Conservation (phyloP, 2,113 vertebrate genomes). For the Tautogolabrus adspersus region DNA sequence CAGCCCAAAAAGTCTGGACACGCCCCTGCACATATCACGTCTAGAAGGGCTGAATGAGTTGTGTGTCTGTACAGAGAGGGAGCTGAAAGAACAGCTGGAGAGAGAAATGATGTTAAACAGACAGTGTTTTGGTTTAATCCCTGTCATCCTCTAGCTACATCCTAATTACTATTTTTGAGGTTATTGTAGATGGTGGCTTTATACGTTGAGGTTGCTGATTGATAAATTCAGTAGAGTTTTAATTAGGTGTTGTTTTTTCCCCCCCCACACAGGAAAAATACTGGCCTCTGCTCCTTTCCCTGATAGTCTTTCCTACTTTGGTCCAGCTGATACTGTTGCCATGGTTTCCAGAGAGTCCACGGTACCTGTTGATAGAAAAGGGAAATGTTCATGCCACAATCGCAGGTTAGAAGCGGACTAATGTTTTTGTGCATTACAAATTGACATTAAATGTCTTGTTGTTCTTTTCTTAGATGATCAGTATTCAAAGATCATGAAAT, state of each 20-base stretch:
- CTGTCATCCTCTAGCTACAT: not conserved
- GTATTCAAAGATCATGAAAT: not conserved
- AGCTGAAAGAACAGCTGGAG: no score
- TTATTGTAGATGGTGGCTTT: not conserved
- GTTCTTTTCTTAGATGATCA: not conserved
- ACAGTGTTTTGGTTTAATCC: no score
- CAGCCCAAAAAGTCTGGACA: no score
- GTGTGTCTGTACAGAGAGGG: no score
- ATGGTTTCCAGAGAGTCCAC: conserved; percentile 93
- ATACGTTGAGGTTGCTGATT: not conserved
- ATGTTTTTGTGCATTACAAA: not conserved
- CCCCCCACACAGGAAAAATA: conserved; percentile 83
- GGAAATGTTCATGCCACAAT: conserved; percentile 83
- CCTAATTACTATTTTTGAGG: not conserved
- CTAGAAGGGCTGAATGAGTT: no score
- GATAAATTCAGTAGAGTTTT: not conserved
- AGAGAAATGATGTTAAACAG: no score
- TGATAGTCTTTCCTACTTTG: conserved; percentile 85
- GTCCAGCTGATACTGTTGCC: conserved; percentile 89
- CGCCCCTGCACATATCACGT: no score
- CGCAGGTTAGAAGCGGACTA: conserved; percentile 74
- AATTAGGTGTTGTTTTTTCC: not conserved
- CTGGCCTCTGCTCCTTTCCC: conserved; percentile 89
- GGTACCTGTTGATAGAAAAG: conserved; percentile 91
- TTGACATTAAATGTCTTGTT: not conserved